phyloP scores from a whole-genome alignment of 1,140 invertebrate genomes.

The Drosophila obscura region DNA sequence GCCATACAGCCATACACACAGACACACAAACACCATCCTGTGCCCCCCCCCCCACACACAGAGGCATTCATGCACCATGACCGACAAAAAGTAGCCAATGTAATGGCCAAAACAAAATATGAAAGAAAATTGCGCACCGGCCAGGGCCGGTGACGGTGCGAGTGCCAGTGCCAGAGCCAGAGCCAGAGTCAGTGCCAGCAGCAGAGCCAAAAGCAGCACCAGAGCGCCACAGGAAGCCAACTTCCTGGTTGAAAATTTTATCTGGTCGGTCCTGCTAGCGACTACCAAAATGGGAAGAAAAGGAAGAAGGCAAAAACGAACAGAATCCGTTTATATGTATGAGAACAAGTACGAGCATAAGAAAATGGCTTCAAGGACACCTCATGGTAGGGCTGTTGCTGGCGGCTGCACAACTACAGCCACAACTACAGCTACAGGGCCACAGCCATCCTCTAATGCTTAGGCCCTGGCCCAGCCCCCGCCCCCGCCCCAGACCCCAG shows the following conservation, averaged over 20 bases:
- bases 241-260: constrained; percentile 80
- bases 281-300: constrained; percentile 38
- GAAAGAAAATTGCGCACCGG: constrained; percentile 55
- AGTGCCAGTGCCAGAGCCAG: constrained; percentile 24
- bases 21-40: constrained; percentile 4
- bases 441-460: constrained; percentile 6
- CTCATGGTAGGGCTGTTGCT: constrained; percentile 29
- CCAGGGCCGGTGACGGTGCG: constrained; percentile 30
- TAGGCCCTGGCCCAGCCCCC: constrained; percentile 19
- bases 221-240: constrained; percentile 65
- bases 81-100: constrained; percentile 73
- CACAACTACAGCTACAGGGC: constrained; percentile 3
- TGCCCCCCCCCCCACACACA: neutral
- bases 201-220: constrained; percentile 21
- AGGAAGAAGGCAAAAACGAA: constrained; percentile 18
- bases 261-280: constrained; percentile 57
- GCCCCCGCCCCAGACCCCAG: too few relatives aligned
- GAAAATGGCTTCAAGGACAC: constrained; percentile 80
- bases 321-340: constrained; percentile 76
- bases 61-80: constrained; percentile 31
- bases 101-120: constrained; percentile 76
- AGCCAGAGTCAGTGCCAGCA: constrained; percentile 9
- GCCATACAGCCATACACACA: constrained; percentile 24
- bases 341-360: constrained; percentile 40
- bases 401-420: constrained; percentile 56